Evolutionary conservation across 2,113 vertebrate species (phyloP).

Genomic region (Pipa parva): DNA sequence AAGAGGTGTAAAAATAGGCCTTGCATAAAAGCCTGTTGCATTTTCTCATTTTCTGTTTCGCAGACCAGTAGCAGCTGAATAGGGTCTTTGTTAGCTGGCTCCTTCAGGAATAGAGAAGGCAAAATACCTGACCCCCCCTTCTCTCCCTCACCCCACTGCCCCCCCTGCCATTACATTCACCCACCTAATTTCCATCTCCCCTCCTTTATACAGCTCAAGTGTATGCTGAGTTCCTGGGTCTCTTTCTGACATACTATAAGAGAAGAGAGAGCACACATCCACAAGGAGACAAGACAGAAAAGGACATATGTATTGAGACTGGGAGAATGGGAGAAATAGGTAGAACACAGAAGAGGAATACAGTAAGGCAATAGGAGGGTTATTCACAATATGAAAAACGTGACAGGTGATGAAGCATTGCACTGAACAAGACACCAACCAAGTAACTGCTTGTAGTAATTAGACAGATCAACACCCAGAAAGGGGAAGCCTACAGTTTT

Average conservation of each 20-base stretch:
- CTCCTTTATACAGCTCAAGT: constrained; percentile 32
- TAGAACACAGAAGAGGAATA: background rate
- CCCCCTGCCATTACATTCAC: background rate
- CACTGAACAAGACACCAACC: background rate
- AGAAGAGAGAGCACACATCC: constrained; percentile 44
- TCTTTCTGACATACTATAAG: constrained; percentile 12
- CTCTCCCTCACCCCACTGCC: constrained; percentile 9
- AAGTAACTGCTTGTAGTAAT: constrained; percentile 3
- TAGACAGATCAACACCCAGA: background rate
- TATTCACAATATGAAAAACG: background rate
- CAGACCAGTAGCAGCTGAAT: constrained; percentile 75
- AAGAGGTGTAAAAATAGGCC: constrained; percentile 38
- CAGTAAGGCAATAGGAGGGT: background rate
- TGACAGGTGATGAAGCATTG: background rate
- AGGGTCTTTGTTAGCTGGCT: constrained; percentile 83
- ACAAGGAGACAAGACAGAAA: constrained; percentile 1
- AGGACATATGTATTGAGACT: constrained; percentile 1
- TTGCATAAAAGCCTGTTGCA: constrained; percentile 34
- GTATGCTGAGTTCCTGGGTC: constrained; percentile 23
- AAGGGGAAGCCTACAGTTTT: background rate
- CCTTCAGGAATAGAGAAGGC: constrained; percentile 64
- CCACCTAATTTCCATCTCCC: constrained; percentile 16
- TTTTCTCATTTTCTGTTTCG: constrained; percentile 45
- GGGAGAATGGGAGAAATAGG: background rate
- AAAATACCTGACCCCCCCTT: constrained; percentile 79